Base-by-base conservation (phyloP, 23 tunicate genomes). In the Trididemnum miniatum region DNA sequence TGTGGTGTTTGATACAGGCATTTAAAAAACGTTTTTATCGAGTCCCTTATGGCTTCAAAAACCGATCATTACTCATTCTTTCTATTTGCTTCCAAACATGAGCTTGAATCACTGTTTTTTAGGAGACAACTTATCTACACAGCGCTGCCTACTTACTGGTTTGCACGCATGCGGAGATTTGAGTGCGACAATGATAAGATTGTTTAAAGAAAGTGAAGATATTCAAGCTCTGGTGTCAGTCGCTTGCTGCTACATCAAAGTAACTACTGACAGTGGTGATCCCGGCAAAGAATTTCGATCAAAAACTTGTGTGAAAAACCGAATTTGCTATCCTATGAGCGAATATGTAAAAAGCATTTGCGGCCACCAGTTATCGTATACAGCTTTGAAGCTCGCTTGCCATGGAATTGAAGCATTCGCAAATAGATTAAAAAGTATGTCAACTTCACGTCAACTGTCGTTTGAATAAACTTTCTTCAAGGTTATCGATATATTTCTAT, bases 111-210 rank as follows among this genome's bases (percentile, higher is more conserved):
- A n/a, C n/a, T n/a, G n/a, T n/a, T n/a, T n/a, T n/a, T n/a, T n/a
- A n/a, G n/a, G n/a, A n/a, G n/a, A n/a, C n/a, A n/a, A n/a, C n/a
- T n/a, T n/a, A n/a, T n/a, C n/a, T n/a, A n/a, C n/a, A n/a, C n/a
- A n/a, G n/a, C 67, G 26, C 67, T 20, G n/a, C 67, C 67, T 62
- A 35, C 72, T 92, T 0, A 87, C 97, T 50, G 89, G 97, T 2
- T 59, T 92, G 12, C 97, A 92, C 79, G 97, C 97, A 33, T 92
- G 97, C 75, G 97, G 97, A 20, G 97, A 92, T 74, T 75, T 92
- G 28, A 86, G 91, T 83, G 88, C 97, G 26, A 92, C 97, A 34
- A 92, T 92, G 97, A 60, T 92, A 1, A 30, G 80, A 33, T 34
- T 89, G 62, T 92, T 87, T 65, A 75, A 38, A 5, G 86, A 92